These are phyloP conservation scores for Callospermophilus lateralis DNA, from an alignment of 2,113 vertebrate genomes.

Conservation along the genomic window DNA sequence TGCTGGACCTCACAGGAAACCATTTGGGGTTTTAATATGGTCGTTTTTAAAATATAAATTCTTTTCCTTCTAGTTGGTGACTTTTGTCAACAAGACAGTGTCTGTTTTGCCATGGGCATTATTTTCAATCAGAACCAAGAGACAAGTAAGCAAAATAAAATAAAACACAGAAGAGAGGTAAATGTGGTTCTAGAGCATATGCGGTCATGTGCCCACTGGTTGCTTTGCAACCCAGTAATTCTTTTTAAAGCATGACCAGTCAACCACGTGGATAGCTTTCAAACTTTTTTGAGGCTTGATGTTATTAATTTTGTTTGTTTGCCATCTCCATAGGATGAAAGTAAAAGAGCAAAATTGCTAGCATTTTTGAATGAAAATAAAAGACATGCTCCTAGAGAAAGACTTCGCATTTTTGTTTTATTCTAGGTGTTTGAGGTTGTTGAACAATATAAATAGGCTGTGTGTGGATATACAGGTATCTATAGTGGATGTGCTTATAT, in stretches of 20 bases:
- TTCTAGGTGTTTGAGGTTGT: neutral
- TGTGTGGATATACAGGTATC: neutral
- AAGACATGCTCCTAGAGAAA: neutral
- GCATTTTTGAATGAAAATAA: neutral
- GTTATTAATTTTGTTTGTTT: neutral
- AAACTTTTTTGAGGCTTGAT: neutral
- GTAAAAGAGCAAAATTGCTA: neutral
- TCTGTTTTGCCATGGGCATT: neutral
- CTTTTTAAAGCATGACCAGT: neutral
- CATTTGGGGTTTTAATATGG: neutral
- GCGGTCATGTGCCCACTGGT: accelerated
- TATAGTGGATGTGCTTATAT: neutral
- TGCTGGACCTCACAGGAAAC: neutral
- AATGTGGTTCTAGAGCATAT: neutral
- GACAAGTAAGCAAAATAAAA: neutral
- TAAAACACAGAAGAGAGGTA: neutral
- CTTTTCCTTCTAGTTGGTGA: neutral
- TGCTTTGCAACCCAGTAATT: neutral
- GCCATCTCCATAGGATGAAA: neutral
- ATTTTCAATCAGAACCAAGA: neutral
- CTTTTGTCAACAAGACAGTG: neutral
- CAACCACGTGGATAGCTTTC: accelerated
- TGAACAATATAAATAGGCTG: neutral
- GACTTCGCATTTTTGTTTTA: neutral
- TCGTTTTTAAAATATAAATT: neutral